Evolutionary conservation across 92 coral and sea anemone genomes (phyloP), one percentile per base, ranked within the genome.

Genomic region (Porites cylindrica): DNA sequence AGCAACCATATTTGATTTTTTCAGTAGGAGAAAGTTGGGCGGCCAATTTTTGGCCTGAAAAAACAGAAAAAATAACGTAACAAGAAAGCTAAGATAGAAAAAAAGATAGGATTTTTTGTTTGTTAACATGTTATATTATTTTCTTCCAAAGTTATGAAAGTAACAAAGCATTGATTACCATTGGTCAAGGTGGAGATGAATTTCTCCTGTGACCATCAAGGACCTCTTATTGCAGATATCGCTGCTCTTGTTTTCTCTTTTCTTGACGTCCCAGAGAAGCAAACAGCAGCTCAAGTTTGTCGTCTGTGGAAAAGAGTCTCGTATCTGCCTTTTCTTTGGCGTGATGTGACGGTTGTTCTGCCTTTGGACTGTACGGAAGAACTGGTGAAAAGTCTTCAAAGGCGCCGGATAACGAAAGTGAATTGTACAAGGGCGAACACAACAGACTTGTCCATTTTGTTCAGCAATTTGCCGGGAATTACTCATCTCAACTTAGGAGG

Each of bases 151-250:
- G 6, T 1, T 38, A 38, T 38, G 47, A 38, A 53, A 52, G 32
- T 18, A 17, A 75, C 64, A 75, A 47, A 60, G 60, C 23, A 56
- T 18, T 16, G 77, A 16, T 51, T 50, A 17, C 14, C 54, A 65
- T 32, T 65, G 69, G 76, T 6, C 47, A 70, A 79, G 69, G 76
- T 18, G 58, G 72, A 72, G 65, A 83, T 83, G 87, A 73, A 62
- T 53, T 43, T 32, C 11, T 54, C 76, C 19, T 13, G 74, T 58
- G 91, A 86, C 21, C 88, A 90, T 26, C 98, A 94, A 88, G 98
- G 98, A n/a, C 98, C 98, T 26, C 88, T 96, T 16, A 96, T 96
- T 65, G 92, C 98, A 20, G 98, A 96, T 68, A 78, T 94, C 54
- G 98, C 98, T 19, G 93, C 91, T 19, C 93, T 90, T 66, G 96